These are phyloP conservation scores for Pogonus chalceus DNA, from an alignment of 1,140 invertebrate species.

Conservation along the genomic window DNA sequence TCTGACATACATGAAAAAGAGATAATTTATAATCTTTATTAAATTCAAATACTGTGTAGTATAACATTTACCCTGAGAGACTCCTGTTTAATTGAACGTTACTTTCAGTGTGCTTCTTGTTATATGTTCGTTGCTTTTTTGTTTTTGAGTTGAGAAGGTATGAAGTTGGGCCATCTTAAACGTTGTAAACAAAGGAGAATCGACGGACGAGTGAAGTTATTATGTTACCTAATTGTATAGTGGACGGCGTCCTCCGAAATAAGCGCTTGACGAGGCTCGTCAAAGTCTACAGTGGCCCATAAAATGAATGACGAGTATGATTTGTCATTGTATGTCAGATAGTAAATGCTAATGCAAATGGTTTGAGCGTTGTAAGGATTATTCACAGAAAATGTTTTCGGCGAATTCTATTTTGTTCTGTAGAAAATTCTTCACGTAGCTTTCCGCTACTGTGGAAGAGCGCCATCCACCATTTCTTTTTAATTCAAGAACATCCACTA, in stretches of 20 bases:
- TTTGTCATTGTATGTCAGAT: background rate
- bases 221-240: too few species aligned
- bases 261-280: background rate
- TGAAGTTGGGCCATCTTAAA: background rate
- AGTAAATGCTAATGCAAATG: too few species aligned
- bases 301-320: too few species aligned
- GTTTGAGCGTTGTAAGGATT: too few species aligned
- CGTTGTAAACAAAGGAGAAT: background rate
- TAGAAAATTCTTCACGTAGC: slow-evolving; percentile 4
- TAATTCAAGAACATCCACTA: slow-evolving; percentile 18
- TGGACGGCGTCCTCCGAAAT: background rate
- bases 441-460: slow-evolving; percentile 13
- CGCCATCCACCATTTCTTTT: slow-evolving; percentile 25
- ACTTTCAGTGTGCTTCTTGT: background rate
- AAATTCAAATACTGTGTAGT: background rate
- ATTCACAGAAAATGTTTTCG: slow-evolving; percentile 8
- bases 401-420: slow-evolving; percentile 9
- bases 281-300: background rate
- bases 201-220: background rate
- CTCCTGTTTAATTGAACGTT: background rate
- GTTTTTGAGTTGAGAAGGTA: background rate
- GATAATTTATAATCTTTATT: background rate
- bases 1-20: background rate
- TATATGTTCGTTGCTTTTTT: background rate
- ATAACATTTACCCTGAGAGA: background rate